phyloP scores from a whole-genome alignment of 2,888 invertebrate species.

The Leucophenga maculata region DNA sequence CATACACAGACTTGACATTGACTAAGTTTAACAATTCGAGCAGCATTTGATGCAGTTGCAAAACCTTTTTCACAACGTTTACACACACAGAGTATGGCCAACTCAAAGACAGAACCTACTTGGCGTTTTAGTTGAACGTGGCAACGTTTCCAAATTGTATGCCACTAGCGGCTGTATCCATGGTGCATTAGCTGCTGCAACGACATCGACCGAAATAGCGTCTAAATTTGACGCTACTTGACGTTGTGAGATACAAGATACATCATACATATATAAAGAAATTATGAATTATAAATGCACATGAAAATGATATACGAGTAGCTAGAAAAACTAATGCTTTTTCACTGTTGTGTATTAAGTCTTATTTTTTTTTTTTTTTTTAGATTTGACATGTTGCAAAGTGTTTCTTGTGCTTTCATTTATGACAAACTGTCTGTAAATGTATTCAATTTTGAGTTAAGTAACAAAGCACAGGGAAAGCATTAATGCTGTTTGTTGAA shows the following conservation, averaged over 20 bases:
- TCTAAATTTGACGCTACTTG: conserved; percentile 68
- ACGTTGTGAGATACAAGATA: conserved; percentile 48
- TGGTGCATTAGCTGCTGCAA: conserved; percentile 59
- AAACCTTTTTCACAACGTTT: not conserved
- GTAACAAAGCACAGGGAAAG: conserved; percentile 25
- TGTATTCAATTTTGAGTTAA: conserved; percentile 6
- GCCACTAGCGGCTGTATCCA: conserved; percentile 71
- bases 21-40: not conserved
- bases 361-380: not conserved
- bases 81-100: not conserved
- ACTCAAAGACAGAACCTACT: conserved; percentile 64
- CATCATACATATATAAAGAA: conserved; percentile 11
- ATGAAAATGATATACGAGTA: not conserved
- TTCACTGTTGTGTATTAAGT: not conserved
- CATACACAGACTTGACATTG: not conserved
- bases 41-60: not conserved
- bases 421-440: conserved; percentile 43
- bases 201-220: conserved; percentile 46
- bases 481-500: conserved; percentile 48
- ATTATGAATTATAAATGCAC: not conserved
- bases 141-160: conserved; percentile 70
- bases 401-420: conserved; percentile 32
- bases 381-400: not conserved
- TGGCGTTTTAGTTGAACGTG: conserved; percentile 72
- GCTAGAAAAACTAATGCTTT: not conserved